These are phyloP conservation scores for Neosilurus hyrtlii DNA, from an alignment of 2,797 vertebrate genomes.

Conservation along the genomic window DNA sequence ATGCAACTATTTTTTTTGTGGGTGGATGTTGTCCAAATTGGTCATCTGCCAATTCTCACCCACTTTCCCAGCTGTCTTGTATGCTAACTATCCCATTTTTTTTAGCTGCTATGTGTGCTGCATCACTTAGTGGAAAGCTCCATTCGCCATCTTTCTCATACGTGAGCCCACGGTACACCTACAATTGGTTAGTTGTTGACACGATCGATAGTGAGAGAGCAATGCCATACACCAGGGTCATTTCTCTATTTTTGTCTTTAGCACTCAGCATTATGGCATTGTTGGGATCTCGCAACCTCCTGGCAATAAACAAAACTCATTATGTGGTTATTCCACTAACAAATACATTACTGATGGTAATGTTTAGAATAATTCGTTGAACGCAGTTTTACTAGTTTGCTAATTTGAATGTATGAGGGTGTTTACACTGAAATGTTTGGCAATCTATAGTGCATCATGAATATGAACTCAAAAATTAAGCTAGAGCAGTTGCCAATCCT, in stretches of 20 bases:
- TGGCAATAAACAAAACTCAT: not conserved
- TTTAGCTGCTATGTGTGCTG: not conserved
- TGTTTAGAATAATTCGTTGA: not conserved
- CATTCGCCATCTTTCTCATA: not conserved
- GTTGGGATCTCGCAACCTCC: not conserved
- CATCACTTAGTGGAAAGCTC: not conserved
- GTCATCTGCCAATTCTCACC: no score
- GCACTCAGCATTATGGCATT: not conserved
- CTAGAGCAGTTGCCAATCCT: no score
- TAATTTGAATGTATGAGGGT: no score
- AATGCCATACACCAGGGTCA: not conserved
- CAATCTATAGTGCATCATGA: no score
- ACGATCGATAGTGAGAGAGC: not conserved
- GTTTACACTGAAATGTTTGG: no score
- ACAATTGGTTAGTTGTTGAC: not conserved
- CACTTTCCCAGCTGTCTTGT: not conserved
- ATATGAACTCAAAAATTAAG: no score
- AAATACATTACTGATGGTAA: not conserved
- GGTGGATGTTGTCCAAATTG: not conserved
- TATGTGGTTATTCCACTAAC: not conserved
- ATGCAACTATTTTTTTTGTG: not conserved
- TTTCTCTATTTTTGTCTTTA: not conserved
- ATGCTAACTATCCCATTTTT: not conserved
- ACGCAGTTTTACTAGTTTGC: no score
- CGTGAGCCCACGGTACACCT: not conserved